Base-by-base conservation (phyloP, 37 sponge, comb jelly and placozoan species). In the Mnemiopsis leidyi region DNA sequence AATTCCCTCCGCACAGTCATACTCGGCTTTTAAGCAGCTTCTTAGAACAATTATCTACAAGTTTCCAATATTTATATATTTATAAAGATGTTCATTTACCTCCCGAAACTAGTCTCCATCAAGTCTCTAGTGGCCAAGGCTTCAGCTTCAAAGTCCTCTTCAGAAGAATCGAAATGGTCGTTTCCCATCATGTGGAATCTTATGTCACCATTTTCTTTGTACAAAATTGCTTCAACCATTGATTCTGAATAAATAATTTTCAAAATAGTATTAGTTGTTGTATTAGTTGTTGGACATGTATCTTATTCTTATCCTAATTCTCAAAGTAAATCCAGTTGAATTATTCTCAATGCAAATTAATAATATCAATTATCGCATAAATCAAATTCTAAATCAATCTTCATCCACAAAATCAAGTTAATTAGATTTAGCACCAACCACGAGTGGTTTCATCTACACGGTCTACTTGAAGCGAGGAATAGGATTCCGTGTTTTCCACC, bases 21-120 rank as follows among this genome's bases (percentile, higher is more conserved):
- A n/a, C n/a, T n/a, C n/a, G n/a, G n/a, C n/a, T n/a, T n/a, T n/a
- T n/a, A n/a, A n/a, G n/a, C n/a, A n/a, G n/a, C n/a, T n/a, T n/a
- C n/a, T n/a, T n/a, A n/a, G n/a, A n/a, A n/a, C n/a, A n/a, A n/a
- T n/a, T n/a, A n/a, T n/a, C n/a, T n/a, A n/a, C n/a, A n/a, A n/a
- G n/a, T n/a, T n/a, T n/a, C n/a, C n/a, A n/a, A n/a, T n/a, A n/a
- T n/a, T n/a, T n/a, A n/a, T n/a, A n/a, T n/a, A n/a, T n/a, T n/a
- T n/a, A n/a, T n/a, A n/a, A n/a, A n/a, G n/a, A n/a, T n/a, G n/a
- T n/a, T n/a, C 61, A 48, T 36, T 77, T 32, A 77, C 79, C 36
- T 77, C 36, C 79, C 79, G 1, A 77, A 31, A 32, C 36, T 13
- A 16, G 79, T 77, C 0, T 77, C 79, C 79, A 77, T 77, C 36